phyloP scores from a whole-genome alignment of 2,113 vertebrate genomes.

The Sula dactylatra region DNA sequence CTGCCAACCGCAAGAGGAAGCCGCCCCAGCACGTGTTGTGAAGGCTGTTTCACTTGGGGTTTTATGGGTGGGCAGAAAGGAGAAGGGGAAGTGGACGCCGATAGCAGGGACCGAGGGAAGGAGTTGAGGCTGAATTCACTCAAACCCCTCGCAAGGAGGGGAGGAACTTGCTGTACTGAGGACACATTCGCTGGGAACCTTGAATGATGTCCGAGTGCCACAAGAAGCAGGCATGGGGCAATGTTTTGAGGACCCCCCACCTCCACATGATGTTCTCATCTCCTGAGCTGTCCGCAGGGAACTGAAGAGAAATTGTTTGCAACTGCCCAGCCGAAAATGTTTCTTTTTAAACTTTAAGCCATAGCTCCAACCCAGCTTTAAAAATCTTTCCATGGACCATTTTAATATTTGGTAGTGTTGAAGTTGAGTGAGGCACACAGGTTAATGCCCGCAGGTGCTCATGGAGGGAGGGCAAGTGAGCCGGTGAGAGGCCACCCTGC shows the following conservation, averaged over 20 bases:
- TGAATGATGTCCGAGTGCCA: not conserved
- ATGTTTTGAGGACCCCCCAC: not conserved
- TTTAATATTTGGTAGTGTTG: not conserved
- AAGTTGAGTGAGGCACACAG: not conserved
- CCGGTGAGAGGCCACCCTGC: not conserved
- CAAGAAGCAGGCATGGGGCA: not conserved
- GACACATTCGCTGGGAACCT: not conserved
- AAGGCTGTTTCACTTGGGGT: not conserved
- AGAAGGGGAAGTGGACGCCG: accelerated
- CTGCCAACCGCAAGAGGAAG: not conserved
- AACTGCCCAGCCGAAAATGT: not conserved
- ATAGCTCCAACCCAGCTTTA: not conserved
- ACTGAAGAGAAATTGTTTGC: not conserved
- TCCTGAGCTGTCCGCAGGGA: not conserved
- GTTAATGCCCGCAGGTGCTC: not conserved
- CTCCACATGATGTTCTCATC: not conserved
- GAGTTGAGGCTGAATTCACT: not conserved
- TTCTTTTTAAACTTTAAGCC: not conserved
- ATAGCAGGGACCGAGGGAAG: not conserved
- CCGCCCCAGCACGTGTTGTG: accelerated
- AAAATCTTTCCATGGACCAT: not conserved
- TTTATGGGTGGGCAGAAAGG: not conserved
- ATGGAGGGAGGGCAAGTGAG: not conserved
- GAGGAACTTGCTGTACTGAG: not conserved
- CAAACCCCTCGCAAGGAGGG: not conserved